A percentile compares a stretch with the other conserved stretches of the same genome.
Evolutionary conservation across 1,140 invertebrate species (phyloP).

Genomic region (Asobara japonica): DNA sequence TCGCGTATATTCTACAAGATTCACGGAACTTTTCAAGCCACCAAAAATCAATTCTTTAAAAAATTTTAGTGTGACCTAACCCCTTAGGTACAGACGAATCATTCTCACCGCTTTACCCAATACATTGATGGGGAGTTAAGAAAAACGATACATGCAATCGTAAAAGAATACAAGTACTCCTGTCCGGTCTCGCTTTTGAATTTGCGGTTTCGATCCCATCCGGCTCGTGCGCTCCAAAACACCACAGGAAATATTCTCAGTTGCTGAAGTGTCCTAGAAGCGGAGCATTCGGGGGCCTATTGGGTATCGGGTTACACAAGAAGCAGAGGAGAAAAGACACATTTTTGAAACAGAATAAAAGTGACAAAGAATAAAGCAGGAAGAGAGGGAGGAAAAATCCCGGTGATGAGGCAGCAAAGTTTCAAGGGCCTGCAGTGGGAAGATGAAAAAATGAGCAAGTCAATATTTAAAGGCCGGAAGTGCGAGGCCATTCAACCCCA

Average conservation of each 20-base stretch:
- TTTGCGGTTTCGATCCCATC: conserved; percentile 64
- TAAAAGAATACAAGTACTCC: not conserved
- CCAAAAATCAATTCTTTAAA: too few species aligned
- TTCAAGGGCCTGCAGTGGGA: not conserved
- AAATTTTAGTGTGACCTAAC: too few species aligned
- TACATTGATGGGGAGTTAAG: not conserved
- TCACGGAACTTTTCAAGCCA: too few species aligned
- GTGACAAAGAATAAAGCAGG: conserved; percentile 38
- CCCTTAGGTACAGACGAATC: too few species aligned
- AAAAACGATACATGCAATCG: not conserved
- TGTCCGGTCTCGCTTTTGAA: conserved; percentile 43
- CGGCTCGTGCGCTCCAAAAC: conserved; percentile 50
- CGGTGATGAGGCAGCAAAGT: not conserved
- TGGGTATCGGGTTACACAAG: conserved; percentile 57
- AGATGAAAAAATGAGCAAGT: conserved; percentile 13
- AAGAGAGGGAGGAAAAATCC: conserved; percentile 33
- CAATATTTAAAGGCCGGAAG: conserved; percentile 57
- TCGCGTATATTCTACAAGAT: too few species aligned
- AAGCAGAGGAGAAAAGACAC: conserved; percentile 23
- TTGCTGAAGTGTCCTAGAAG: conserved; percentile 63
- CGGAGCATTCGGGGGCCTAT: conserved; percentile 51
- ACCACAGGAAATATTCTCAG: conserved; percentile 64
- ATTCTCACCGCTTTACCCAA: not conserved
- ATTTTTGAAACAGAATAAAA: conserved; percentile 30
- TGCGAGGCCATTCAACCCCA: conserved; percentile 62